Evolutionary conservation across 1,140 invertebrate genomes (phyloP), one percentile per base, ranked within the genome.

Genomic region (Nephila pilipes): DNA sequence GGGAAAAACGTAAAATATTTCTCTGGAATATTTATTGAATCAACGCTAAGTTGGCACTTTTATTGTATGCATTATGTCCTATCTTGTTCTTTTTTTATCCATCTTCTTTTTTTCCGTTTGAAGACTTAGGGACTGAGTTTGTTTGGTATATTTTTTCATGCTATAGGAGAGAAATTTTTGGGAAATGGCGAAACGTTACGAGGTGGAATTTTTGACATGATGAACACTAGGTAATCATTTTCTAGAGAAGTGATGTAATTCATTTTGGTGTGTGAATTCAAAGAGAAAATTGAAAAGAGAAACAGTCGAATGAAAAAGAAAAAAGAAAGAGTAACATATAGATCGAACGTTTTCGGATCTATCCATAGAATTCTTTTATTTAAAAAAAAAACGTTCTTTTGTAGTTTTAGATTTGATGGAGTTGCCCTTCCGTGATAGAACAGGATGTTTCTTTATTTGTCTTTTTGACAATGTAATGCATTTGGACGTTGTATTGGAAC

Each of bases 11-110:
- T 25, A 55, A 29, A 36, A 79, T 46, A 54, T 55, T 90, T 32
- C 25, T 79, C 55, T 80, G 29, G 88, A 90, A 90, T 90, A 90
- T 90, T 90, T 90, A 90, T 90, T 90, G 88, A 90, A 90, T 90
- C 88, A 90, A 80, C 69, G 55, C 55, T 90, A 90, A 90, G 65
- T 90, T 90, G 88, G 88, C 88, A 57, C 63, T 90, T 90, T 90
- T 90, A 90, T 80, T 80, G 88, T 90, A 58, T 63, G 60, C 38
- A 87, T 87, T 87, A 87, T 87, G 85, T 54, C 32, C n/a, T 46
- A 46, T 65, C 36, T 25, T 36, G 10, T 22, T 29, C 36, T 87
- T 85, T 85, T 46, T 55, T 58, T 32, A 57, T 85, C 29, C 25
- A 32, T 85, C 29, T 58, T 85, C 25, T 18, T 85, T 32, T 29